Base-by-base conservation (phyloP, 2,797 vertebrate genomes). In the Schizothorax lantsangensis region DNA sequence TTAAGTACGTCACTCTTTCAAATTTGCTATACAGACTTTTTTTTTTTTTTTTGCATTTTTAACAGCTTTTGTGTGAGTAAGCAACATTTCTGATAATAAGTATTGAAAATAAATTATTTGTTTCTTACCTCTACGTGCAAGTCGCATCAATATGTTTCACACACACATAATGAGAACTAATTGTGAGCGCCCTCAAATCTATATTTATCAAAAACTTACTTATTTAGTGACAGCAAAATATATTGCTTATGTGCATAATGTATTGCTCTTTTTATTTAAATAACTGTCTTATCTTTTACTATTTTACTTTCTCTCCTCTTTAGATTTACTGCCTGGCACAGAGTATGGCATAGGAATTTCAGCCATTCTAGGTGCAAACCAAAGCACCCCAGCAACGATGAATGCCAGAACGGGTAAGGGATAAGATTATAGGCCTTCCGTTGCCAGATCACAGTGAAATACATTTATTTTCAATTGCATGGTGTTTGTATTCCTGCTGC, bases 341-440 rank as follows among this genome's bases (percentile, higher is more conserved):
- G 98, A 99, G 91, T 99, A 99, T 0, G 98, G 98, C 89, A 96
- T 99, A 0, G 98, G 98, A 66, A 99, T 99, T 91, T 98, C 98
- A 0, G 98, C 97, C 0, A 83, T 97, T 90, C 95, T 96, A 93
- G 96, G 94, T 38, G 94, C 89, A 78, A 97, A 98, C 91, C 97
- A 98, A 93, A 99, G 98, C 0, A 94, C 96, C 40, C 97, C 98
- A 0, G 97, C 98, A 0, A 99, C 98, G 68, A 97, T 99, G 97
- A 99, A 99, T 0, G 98, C 98, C 87, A 96, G 98, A 88, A 99
- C 98, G 0, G 97, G 98, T 99, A 89, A 97, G 96, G 85, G 33
- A 86, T 81, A 87, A 43, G 23, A 72, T 69, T 26, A 78, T 79
- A 15, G n/a, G n/a, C 15, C 8, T 19, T 8, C 38, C 5, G 5